These are phyloP conservation scores for Trinectes maculatus DNA, from an alignment of 2,113 vertebrate species.

Conservation along the genomic window DNA sequence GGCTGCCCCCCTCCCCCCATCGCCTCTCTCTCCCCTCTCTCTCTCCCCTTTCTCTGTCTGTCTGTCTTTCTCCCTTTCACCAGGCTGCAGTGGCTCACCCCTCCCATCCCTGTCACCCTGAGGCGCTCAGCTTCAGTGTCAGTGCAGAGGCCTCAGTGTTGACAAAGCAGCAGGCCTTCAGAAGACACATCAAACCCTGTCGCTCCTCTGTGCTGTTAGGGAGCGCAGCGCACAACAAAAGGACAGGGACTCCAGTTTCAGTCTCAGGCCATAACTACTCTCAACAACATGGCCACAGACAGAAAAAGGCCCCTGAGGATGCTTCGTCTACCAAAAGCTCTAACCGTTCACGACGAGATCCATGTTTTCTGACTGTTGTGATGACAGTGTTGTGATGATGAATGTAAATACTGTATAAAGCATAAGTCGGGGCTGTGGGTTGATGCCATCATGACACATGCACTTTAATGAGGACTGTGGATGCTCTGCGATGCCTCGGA, in stretches of 20 bases:
- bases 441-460: slow-evolving; percentile 77
- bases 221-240: slow-evolving; percentile 69
- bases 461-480: slow-evolving; percentile 78
- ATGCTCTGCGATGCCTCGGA: slow-evolving; percentile 62
- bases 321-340: slow-evolving; percentile 32
- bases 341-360: slow-evolving; percentile 59
- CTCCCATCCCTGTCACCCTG: slow-evolving; percentile 58
- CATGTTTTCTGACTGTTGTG: slow-evolving; percentile 58
- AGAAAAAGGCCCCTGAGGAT: slow-evolving; percentile 58
- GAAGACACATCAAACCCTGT: slow-evolving; percentile 79
- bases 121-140: slow-evolving; percentile 71
- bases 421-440: slow-evolving; percentile 75
- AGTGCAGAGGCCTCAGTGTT: slow-evolving; percentile 74
- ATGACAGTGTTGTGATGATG: slow-evolving; percentile 71
- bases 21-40: slow-evolving; percentile 16
- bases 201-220: slow-evolving; percentile 61
- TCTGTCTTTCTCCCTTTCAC: slow-evolving; percentile 61
- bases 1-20: slow-evolving; percentile 66
- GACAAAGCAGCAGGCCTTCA: slow-evolving; percentile 82
- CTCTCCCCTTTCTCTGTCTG: slow-evolving; percentile 50
- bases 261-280: slow-evolving; percentile 66
- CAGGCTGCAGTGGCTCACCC: slow-evolving; percentile 64
- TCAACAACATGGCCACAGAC: slow-evolving; percentile 64
- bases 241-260: slow-evolving; percentile 70
- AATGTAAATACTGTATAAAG: slow-evolving; percentile 76